phyloP scores from a whole-genome alignment of 2,888 invertebrate genomes.

The Scrobipalpa atriplicella region DNA sequence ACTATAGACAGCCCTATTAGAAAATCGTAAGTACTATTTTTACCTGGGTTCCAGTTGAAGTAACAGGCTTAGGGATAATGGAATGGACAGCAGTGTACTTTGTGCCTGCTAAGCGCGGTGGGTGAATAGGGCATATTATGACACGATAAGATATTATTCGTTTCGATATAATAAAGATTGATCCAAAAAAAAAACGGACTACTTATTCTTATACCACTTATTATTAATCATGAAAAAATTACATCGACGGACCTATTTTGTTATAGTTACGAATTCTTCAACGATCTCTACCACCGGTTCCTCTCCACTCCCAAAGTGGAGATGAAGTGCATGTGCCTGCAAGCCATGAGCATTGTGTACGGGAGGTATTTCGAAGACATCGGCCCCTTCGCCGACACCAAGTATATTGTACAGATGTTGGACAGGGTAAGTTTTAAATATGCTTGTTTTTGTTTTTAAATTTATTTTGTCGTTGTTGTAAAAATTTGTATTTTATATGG shows the following conservation, averaged over 20 bases:
- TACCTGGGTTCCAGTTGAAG: neutral
- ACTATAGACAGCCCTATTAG: conserved; percentile 93
- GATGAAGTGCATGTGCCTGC: conserved; percentile 98
- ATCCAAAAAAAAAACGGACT: neutral
- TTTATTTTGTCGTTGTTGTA: neutral
- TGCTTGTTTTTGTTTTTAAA: neutral
- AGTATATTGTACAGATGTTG: conserved; percentile 97
- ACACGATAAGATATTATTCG: too few relatives aligned
- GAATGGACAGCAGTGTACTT: too few relatives aligned
- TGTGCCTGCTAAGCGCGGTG: too few relatives aligned
- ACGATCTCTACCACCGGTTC: conserved; percentile 98
- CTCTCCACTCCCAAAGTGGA: conserved; percentile 95
- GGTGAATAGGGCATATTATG: too few relatives aligned
- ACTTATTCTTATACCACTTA: too few relatives aligned
- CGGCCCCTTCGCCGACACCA: conserved; percentile 98
- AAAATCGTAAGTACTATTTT: conserved; percentile 89
- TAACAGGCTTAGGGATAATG: too few relatives aligned
- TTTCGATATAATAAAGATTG: too few relatives aligned
- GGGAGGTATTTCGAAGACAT: conserved; percentile 98
- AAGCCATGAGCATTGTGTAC: conserved; percentile 99
- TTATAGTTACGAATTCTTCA: conserved; percentile 96
- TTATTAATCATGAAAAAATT: neutral
- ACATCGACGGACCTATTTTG: neutral
- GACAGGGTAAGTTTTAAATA: conserved; percentile 86
- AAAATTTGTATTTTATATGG: too few relatives aligned